Percentiles rank a stretch among this genome's conserved stretches.
These are phyloP conservation scores for Tricholauxania praeusta DNA, from an alignment of 2,888 invertebrate genomes.

Conservation along the genomic window DNA sequence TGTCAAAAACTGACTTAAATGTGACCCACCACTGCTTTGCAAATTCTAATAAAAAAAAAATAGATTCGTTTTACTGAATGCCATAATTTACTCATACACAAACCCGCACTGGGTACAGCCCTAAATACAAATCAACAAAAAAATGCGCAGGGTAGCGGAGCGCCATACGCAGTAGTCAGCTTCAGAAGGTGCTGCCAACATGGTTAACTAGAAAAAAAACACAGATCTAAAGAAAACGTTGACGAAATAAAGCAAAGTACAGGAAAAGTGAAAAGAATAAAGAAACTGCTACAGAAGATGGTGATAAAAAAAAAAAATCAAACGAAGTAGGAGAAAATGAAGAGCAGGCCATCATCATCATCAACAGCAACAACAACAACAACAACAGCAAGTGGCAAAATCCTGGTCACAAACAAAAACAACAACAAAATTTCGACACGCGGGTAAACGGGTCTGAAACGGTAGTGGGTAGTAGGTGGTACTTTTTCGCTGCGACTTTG, in stretches of 20 bases:
- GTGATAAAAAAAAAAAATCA: background rate
- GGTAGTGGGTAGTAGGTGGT: constrained; percentile 1
- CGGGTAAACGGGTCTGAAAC: too few species aligned
- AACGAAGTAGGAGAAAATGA: constrained; percentile 22
- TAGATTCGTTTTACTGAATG: constrained; percentile 47
- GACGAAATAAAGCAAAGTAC: constrained; percentile 34
- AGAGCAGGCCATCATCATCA: constrained; percentile 49
- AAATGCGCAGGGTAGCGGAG: background rate
- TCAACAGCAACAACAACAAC: constrained; percentile 24
- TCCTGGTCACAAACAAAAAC: constrained; percentile 18
- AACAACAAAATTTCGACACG: constrained; percentile 8
- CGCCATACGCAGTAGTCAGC: background rate
- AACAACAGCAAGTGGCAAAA: constrained; percentile 4
- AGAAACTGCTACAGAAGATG: constrained; percentile 35
- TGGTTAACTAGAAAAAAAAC: constrained; percentile 18
- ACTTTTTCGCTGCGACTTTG: constrained; percentile 37
- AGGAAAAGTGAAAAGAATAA: constrained; percentile 30
- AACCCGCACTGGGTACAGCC: constrained; percentile 40
- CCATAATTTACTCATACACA: constrained; percentile 60
- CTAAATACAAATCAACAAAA: constrained; percentile 36
- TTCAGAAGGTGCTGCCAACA: background rate
- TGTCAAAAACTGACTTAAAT: background rate
- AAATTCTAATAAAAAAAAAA: constrained; percentile 47
- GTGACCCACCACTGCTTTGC: background rate
- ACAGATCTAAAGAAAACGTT: constrained; percentile 36